A percentile compares a stretch with the other conserved stretches of the same genome.
phyloP scores from a whole-genome alignment of 2,888 invertebrate species.

The Rhodophaea formosa region DNA sequence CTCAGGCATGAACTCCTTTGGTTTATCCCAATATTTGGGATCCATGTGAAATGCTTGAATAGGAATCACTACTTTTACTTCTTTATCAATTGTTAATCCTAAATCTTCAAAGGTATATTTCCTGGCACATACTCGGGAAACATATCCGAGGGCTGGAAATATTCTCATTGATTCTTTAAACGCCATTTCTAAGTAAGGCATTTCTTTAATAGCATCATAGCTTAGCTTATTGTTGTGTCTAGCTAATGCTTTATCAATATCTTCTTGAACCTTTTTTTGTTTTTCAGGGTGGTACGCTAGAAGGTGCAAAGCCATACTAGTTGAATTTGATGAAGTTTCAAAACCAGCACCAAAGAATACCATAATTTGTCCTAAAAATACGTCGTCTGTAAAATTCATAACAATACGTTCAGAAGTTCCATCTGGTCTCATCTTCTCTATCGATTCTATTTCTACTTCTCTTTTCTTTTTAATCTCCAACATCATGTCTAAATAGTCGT shows the following conservation, averaged over 20 bases:
- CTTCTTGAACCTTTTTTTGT: constrained; percentile 46
- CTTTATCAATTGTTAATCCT: constrained; percentile 28
- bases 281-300: constrained; percentile 44
- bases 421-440: constrained; percentile 15
- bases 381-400: constrained; percentile 8
- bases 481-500: constrained; percentile 22
- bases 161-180: constrained; percentile 28
- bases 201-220: constrained; percentile 37
- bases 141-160: constrained; percentile 29
- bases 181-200: constrained; percentile 39
- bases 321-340: constrained; percentile 43
- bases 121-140: constrained; percentile 27
- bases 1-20: constrained; percentile 32
- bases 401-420: constrained; percentile 14
- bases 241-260: constrained; percentile 26
- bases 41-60: constrained; percentile 33
- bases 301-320: constrained; percentile 42
- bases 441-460: constrained; percentile 19
- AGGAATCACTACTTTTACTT: constrained; percentile 28
- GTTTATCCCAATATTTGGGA: constrained; percentile 30
- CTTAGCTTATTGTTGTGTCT: constrained; percentile 29
- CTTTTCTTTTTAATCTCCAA: constrained; percentile 18
- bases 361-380: constrained; percentile 14
- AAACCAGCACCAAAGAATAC: constrained; percentile 35
- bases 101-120: constrained; percentile 31